These are phyloP conservation scores for Steinernema feltiae DNA, from an alignment of 1,140 invertebrate species.

Conservation along the genomic window DNA sequence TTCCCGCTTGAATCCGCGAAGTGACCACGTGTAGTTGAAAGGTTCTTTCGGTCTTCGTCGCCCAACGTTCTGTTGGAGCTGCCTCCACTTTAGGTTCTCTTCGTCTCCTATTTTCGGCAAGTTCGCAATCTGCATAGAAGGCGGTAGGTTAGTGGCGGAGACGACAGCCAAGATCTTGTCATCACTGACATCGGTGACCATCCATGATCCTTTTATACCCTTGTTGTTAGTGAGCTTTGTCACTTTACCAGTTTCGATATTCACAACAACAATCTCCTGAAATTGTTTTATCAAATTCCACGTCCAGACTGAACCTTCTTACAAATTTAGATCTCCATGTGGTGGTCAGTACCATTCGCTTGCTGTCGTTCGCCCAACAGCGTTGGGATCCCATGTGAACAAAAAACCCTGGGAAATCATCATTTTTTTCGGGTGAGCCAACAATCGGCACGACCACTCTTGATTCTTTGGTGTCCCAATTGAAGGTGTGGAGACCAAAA, in stretches of 20 bases:
- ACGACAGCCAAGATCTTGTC: constrained; percentile 39
- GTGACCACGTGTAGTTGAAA: constrained; percentile 20
- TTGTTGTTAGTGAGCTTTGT: constrained; percentile 34
- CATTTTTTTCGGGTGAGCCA: background rate
- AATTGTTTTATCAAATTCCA: constrained; percentile 40
- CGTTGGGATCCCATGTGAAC: background rate
- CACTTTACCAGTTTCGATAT: constrained; percentile 43
- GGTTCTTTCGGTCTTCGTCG: constrained; percentile 13
- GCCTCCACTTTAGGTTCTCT: constrained; percentile 7
- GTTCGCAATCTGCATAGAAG: constrained; percentile 39
- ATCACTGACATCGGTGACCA: constrained; percentile 36
- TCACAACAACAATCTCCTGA: constrained; percentile 54
- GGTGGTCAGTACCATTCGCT: background rate
- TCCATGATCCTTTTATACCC: constrained; percentile 26
- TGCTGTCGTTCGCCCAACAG: background rate
- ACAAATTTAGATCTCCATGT: background rate
- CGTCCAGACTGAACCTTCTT: background rate
- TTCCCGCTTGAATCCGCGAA: constrained; percentile 35
- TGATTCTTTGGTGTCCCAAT: background rate
- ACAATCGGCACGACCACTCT: background rate
- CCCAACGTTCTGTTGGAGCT: background rate
- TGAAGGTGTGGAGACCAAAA: constrained; percentile 18
- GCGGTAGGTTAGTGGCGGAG: constrained; percentile 39
- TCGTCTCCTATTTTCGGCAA: constrained; percentile 40
- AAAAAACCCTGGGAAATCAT: background rate